Evolutionary conservation across 2,888 invertebrate species (phyloP).

Genomic region (Embidobia sp.): DNA sequence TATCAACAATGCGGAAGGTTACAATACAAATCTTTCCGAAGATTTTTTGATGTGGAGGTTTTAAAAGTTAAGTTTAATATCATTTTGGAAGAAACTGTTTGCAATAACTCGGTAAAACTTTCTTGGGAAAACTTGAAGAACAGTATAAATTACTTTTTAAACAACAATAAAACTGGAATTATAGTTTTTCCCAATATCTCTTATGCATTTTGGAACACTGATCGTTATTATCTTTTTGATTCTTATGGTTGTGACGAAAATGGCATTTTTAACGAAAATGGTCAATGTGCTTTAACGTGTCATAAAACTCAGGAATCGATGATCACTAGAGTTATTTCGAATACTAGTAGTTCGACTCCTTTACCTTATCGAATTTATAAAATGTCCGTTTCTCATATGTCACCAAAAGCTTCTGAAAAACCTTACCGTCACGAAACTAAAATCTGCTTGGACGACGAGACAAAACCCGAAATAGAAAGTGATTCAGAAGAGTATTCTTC

Average conservation of each 20-base stretch:
- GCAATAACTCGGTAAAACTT: too few relatives aligned
- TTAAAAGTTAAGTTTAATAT: constrained; percentile 71
- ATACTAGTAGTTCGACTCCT: constrained; percentile 64
- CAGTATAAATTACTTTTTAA: neutral
- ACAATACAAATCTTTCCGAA: constrained; percentile 70
- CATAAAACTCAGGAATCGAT: constrained; percentile 69
- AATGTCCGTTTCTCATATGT: constrained; percentile 73
- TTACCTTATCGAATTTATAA: constrained; percentile 73
- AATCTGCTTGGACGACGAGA: constrained; percentile 4
- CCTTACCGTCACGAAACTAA: constrained; percentile 32
- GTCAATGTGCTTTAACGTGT: constrained; percentile 71
- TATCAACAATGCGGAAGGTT: constrained; percentile 70
- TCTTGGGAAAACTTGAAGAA: too few relatives aligned
- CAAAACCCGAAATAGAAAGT: neutral
- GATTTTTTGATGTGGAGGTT: constrained; percentile 73
- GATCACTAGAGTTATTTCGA: constrained; percentile 69
- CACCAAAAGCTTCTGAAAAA: constrained; percentile 58
- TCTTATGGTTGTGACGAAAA: constrained; percentile 75
- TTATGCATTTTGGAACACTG: constrained; percentile 74
- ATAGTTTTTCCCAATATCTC: constrained; percentile 72
- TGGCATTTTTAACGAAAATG: constrained; percentile 67
- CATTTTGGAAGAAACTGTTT: constrained; percentile 74
- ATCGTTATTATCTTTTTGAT: constrained; percentile 75
- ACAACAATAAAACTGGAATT: constrained; percentile 72
- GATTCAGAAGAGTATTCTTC: constrained; percentile 61